A percentile compares a stretch with the other conserved stretches of the same genome.
Conservation (phyloP, 2,113 vertebrate species). For the Ondatra zibethicus region DNA sequence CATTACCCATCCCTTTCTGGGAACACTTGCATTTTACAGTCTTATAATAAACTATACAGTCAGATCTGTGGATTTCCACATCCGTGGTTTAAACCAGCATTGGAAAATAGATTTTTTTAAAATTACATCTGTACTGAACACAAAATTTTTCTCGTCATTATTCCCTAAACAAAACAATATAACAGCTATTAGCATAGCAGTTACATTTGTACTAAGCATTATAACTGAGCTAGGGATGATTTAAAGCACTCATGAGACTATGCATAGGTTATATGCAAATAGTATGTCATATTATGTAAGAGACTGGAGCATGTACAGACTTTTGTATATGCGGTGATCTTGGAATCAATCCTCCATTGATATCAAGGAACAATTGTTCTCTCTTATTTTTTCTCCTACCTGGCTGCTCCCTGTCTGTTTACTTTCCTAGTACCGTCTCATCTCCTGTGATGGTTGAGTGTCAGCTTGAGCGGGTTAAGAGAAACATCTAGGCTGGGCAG, state of each 20-base stretch:
- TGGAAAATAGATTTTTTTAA: neutral
- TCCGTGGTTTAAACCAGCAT: neutral
- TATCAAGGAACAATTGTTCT: neutral
- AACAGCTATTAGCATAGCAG: neutral
- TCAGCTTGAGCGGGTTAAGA: neutral
- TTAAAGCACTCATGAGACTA: neutral
- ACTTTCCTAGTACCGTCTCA: neutral
- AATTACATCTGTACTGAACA: neutral
- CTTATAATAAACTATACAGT: neutral
- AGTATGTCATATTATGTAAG: neutral
- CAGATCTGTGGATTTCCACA: neutral
- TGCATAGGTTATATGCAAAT: neutral
- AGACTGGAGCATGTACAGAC: neutral
- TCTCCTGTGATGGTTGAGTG: neutral
- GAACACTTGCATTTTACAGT: neutral
- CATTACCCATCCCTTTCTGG: constrained; percentile 6
- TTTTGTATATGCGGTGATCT: neutral
- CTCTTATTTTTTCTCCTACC: neutral
- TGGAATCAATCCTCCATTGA: neutral
- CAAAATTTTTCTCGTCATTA: neutral
- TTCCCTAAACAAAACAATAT: neutral
- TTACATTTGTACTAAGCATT: neutral
- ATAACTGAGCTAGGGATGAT: neutral
- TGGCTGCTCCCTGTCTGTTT: neutral
- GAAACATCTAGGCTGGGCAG: neutral